phyloP scores from a whole-genome alignment of 1,140 invertebrate species.

The Drosophila neocordata region DNA sequence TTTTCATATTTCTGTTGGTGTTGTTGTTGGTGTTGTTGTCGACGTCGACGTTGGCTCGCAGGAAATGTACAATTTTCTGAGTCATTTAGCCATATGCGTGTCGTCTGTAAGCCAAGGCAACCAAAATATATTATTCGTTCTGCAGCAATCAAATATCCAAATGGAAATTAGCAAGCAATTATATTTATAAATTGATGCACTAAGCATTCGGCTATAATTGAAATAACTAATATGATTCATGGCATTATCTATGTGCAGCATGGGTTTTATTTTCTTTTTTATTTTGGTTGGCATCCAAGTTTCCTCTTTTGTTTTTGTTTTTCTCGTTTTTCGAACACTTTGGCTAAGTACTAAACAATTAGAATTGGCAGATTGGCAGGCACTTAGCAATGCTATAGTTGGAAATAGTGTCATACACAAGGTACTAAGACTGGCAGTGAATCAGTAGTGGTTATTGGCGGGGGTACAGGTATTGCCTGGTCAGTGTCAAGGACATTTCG shows the following conservation, averaged over 20 bases:
- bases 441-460: not conserved
- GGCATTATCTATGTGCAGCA: too few species aligned
- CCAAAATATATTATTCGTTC: slow-evolving; percentile 28
- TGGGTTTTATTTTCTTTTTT: too few species aligned
- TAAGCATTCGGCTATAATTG: slow-evolving; percentile 37
- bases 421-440: not conserved
- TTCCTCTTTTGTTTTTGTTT: slow-evolving; percentile 31
- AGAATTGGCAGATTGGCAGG: slow-evolving; percentile 57
- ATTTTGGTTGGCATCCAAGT: slow-evolving; percentile 52
- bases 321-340: slow-evolving; percentile 53
- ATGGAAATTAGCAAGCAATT: slow-evolving; percentile 44
- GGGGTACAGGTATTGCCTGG: slow-evolving; percentile 26
- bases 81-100: slow-evolving; percentile 52
- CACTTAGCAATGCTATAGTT: slow-evolving; percentile 19
- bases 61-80: slow-evolving; percentile 58
- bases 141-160: slow-evolving; percentile 28
- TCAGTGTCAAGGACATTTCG: slow-evolving; percentile 72
- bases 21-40: slow-evolving; percentile 25
- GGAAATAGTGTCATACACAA: slow-evolving; percentile 3
- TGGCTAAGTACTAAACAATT: slow-evolving; percentile 42
- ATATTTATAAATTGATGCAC: slow-evolving; percentile 39
- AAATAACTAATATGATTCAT: slow-evolving; percentile 13
- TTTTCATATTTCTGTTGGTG: slow-evolving; percentile 18
- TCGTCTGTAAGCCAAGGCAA: slow-evolving; percentile 3
- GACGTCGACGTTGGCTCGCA: not conserved